A percentile compares a stretch with the other conserved stretches of the same genome.
Conservation (phyloP, 2,888 invertebrate species). For the Apodemia mormo region DNA sequence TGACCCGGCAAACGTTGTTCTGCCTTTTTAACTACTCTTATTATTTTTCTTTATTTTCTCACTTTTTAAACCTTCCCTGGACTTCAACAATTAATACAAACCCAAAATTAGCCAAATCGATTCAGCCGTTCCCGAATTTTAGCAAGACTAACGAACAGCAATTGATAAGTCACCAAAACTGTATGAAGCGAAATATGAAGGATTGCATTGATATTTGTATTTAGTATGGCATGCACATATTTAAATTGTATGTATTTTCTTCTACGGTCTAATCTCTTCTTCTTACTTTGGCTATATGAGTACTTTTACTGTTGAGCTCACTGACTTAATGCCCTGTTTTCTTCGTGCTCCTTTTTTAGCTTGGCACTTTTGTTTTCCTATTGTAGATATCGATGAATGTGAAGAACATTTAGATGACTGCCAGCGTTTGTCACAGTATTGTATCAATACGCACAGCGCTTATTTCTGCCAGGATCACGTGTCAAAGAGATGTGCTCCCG, state of each 20-base stretch:
- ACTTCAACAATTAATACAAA: no score
- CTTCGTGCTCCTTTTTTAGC: not conserved
- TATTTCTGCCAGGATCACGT: slow-evolving; percentile 86
- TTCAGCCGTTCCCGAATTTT: no score
- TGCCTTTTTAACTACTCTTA: no score
- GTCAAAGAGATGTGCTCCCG: slow-evolving; percentile 83
- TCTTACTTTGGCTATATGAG: not conserved
- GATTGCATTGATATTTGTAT: no score
- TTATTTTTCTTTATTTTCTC: no score
- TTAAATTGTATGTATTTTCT: not conserved
- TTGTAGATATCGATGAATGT: slow-evolving; percentile 88
- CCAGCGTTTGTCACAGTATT: slow-evolving; percentile 84
- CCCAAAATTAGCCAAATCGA: no score
- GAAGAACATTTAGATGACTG: slow-evolving; percentile 84
- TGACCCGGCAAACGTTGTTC: no score
- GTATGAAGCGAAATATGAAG: no score
- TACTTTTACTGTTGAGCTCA: not conserved
- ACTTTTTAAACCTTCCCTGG: no score
- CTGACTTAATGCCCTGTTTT: not conserved
- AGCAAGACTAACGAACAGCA: no score
- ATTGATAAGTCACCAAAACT: no score
- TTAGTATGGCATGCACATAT: no score
- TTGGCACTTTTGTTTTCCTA: not conserved
- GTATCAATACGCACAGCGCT: slow-evolving; percentile 86
- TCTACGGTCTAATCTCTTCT: not conserved